These are phyloP conservation scores for Dermolepida albohirtum DNA, from an alignment of 2,888 invertebrate genomes.

Conservation along the genomic window DNA sequence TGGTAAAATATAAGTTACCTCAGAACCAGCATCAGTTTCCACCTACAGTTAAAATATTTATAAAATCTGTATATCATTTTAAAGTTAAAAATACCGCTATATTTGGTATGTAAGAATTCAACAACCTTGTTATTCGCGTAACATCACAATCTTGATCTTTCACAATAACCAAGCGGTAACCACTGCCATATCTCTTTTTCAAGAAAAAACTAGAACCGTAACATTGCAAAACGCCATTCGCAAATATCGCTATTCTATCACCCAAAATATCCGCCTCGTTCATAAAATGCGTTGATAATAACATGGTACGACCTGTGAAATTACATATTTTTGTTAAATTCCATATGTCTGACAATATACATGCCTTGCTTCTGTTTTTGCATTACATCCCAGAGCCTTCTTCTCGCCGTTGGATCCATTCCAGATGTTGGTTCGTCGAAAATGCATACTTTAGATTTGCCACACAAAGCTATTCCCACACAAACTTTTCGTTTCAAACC, in stretches of 20 bases:
- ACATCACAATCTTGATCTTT: constrained; percentile 64
- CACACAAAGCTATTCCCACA: constrained; percentile 78
- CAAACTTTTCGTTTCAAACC: constrained; percentile 80
- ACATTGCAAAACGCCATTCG: constrained; percentile 79
- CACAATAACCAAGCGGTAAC: constrained; percentile 78
- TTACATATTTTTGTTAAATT: constrained; percentile 26
- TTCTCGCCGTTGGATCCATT: constrained; percentile 83
- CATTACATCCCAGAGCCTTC: constrained; percentile 82
- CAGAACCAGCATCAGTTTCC: constrained; percentile 80
- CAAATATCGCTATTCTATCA: constrained; percentile 86
- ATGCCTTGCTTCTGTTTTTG: constrained; percentile 72
- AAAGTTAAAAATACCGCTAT: constrained; percentile 16
- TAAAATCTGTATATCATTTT: too few species aligned
- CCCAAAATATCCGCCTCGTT: constrained; percentile 87
- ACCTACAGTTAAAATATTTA: constrained; percentile 59
- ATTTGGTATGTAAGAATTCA: constrained; percentile 8
- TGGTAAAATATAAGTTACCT: constrained; percentile 77
- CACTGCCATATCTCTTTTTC: constrained; percentile 82
- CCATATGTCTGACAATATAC: background rate
- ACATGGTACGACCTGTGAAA: constrained; percentile 74
- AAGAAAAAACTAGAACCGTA: constrained; percentile 81
- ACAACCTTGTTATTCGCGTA: background rate
- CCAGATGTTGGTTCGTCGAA: constrained; percentile 82
- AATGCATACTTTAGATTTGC: constrained; percentile 74
- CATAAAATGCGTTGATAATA: constrained; percentile 87